Conservation (phyloP, 2,888 invertebrate species). For the Polymixis flavicincta region DNA sequence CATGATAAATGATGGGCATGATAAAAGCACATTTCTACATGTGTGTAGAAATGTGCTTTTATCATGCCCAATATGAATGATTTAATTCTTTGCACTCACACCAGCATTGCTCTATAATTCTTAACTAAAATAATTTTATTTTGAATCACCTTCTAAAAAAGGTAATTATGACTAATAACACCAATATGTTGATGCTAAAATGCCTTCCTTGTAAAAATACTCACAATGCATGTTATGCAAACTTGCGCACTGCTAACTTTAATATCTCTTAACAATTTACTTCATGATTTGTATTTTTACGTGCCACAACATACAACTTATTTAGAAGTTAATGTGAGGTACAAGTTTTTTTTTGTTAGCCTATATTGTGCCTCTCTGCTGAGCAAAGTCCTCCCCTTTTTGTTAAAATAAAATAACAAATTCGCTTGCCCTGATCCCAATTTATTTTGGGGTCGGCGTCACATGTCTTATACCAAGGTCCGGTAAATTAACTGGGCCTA, state of each 20-base stretch:
- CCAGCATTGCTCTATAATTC: neutral
- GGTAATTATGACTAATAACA: neutral
- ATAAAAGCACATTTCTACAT: too few species aligned
- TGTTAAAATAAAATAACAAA: too few species aligned
- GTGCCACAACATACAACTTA: neutral
- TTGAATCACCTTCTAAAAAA: neutral
- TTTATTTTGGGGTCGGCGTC: too few species aligned
- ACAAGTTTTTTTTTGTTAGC: too few species aligned
- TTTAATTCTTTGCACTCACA: neutral
- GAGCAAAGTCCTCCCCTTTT: too few species aligned
- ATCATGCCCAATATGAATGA: neutral
- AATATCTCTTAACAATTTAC: neutral
- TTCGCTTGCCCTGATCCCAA: too few species aligned
- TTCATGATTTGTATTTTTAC: neutral
- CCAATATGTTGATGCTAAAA: neutral
- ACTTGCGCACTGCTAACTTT: neutral
- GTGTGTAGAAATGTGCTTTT: too few species aligned
- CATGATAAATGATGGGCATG: too few species aligned
- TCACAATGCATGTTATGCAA: conserved; percentile 24
- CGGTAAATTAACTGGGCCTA: neutral
- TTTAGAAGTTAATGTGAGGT: neutral
- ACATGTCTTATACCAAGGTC: neutral
- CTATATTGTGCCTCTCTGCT: too few species aligned
- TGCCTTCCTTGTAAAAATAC: neutral
- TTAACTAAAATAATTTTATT: neutral